A percentile compares a stretch with the other conserved stretches of the same genome.
Evolutionary conservation across 2,113 vertebrate genomes (phyloP).

Genomic region (Beaufortia kweichowensis): DNA sequence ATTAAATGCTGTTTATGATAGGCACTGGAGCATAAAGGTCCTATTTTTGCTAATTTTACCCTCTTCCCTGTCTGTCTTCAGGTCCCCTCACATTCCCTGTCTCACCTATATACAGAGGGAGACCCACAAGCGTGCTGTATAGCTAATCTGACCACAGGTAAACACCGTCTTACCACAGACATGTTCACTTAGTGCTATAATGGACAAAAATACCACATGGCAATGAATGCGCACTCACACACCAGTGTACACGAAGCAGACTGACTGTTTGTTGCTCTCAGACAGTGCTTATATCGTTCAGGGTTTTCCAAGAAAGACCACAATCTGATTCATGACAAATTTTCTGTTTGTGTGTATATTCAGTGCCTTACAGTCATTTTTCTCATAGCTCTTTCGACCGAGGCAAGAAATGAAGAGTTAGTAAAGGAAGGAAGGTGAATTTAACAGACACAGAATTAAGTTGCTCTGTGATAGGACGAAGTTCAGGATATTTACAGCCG

Average conservation of each 20-base stretch:
- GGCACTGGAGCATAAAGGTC: constrained; percentile 46
- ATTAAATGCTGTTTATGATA: constrained; percentile 47
- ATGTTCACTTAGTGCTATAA: constrained; percentile 58
- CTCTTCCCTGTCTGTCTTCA: constrained; percentile 54
- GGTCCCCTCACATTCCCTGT: constrained; percentile 48
- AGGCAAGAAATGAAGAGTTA: constrained; percentile 5
- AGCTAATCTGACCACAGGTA: constrained; percentile 57
- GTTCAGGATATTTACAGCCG: constrained; percentile 39
- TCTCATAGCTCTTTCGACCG: constrained; percentile 35
- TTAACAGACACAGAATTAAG: constrained; percentile 6
- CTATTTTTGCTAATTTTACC: constrained; percentile 54
- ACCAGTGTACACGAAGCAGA: constrained; percentile 42
- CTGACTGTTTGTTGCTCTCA: constrained; percentile 48
- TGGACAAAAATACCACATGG: constrained; percentile 57
- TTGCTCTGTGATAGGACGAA: constrained; percentile 1
- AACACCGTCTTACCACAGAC: constrained; percentile 54
- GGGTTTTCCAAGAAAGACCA: constrained; percentile 47
- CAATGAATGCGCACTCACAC: constrained; percentile 57
- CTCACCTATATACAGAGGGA: constrained; percentile 55
- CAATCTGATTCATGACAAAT: constrained; percentile 55
- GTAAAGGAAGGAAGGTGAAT: constrained; percentile 21
- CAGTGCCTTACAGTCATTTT: constrained; percentile 44
- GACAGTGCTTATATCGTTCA: constrained; percentile 49
- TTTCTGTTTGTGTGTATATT: constrained; percentile 53
- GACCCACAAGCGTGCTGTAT: constrained; percentile 53